Evolutionary conservation across 2,888 invertebrate genomes (phyloP).

Genomic region (Polydesmus complanatus): DNA sequence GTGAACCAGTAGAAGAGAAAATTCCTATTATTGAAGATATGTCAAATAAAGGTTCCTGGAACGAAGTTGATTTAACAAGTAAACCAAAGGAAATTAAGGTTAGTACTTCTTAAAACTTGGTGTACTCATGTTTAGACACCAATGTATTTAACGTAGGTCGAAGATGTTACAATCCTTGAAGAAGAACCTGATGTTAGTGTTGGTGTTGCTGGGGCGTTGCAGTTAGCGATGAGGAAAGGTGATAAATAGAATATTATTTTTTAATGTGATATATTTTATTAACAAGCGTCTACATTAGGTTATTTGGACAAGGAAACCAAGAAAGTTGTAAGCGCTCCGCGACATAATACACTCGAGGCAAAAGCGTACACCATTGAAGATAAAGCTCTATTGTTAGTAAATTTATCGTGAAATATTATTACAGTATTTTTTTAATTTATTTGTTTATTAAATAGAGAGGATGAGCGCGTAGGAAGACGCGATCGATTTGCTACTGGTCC

Average conservation of each 20-base stretch:
- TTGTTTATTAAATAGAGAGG: conserved; percentile 46
- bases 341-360: conserved; percentile 59
- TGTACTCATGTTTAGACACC: background rate
- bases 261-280: background rate
- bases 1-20: conserved; percentile 31
- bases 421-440: background rate
- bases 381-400: conserved; percentile 20
- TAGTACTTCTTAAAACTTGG: conserved; percentile 9
- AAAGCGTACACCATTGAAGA: conserved; percentile 50
- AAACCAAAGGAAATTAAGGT: conserved; percentile 30
- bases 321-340: conserved; percentile 53
- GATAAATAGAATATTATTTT: background rate
- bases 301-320: conserved; percentile 71
- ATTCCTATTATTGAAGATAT: conserved; percentile 36
- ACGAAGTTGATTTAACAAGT: conserved; percentile 54
- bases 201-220: conserved; percentile 84
- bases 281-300: conserved; percentile 30
- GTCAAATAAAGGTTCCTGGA: conserved; percentile 59
- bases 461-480: conserved; percentile 55
- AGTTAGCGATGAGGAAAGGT: conserved; percentile 79
- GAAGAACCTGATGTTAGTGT: conserved; percentile 82
- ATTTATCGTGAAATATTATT: background rate
- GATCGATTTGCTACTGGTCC: conserved; percentile 60
- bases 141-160: conserved; percentile 16
- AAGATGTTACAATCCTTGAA: conserved; percentile 52